Evolutionary conservation across 2,888 invertebrate genomes (phyloP).

Genomic region (Apamea monoglypha): DNA sequence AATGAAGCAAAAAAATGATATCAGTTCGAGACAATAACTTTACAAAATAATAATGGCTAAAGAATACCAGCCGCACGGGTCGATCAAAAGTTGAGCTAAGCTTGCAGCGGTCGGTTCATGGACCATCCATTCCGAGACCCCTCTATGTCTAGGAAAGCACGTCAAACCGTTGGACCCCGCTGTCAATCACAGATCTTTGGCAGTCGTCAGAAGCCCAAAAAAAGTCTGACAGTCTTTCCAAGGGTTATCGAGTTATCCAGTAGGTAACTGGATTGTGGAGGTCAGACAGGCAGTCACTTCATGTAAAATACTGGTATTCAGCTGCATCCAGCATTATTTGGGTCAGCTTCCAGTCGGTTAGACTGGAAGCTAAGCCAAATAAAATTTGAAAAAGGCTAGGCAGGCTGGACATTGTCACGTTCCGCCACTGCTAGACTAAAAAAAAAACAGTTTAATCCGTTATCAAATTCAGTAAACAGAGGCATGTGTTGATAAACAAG

Average conservation of each 20-base stretch:
- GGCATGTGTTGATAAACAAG: constrained; percentile 20
- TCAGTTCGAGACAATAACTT: no score
- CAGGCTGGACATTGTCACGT: background rate
- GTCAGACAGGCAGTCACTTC: background rate
- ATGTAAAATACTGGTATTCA: background rate
- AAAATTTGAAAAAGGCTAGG: background rate
- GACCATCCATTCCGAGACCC: background rate
- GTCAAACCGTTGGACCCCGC: background rate
- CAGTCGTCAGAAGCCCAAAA: background rate
- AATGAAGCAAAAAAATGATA: no score
- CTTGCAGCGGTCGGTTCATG: background rate
- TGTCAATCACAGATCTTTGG: background rate
- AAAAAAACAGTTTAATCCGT: background rate
- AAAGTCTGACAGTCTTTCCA: background rate
- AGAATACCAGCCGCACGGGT: background rate
- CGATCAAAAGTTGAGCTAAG: background rate
- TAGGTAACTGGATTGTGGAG: background rate
- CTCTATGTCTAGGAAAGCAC: background rate
- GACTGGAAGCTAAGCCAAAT: background rate
- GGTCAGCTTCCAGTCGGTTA: no score
- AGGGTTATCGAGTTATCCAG: background rate
- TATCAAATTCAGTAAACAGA: constrained; percentile 1
- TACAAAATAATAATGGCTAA: no score
- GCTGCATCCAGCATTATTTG: no score
- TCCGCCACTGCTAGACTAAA: background rate